Conservation (phyloP, 2,113 vertebrate genomes). For the Chloroceryle aenea region DNA sequence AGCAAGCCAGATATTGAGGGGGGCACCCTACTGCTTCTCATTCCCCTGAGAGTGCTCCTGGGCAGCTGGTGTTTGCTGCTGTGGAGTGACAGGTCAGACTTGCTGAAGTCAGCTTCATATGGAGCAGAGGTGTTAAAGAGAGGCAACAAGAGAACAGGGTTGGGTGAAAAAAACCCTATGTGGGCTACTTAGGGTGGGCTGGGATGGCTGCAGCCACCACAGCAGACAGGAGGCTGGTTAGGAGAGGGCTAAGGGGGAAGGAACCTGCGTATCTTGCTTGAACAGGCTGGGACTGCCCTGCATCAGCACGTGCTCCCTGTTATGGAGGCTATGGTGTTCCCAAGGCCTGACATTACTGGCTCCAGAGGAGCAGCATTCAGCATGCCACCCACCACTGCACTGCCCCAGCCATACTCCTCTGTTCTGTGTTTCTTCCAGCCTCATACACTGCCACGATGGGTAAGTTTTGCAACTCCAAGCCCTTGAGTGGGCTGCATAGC, state of each 20-base stretch:
- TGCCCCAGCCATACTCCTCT: background rate
- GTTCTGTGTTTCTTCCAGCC: background rate
- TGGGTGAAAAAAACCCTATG: background rate
- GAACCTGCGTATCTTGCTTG: background rate
- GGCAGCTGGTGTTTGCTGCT: background rate
- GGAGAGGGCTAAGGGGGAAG: background rate
- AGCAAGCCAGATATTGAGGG: background rate
- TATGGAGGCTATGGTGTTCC: rapidly evolving
- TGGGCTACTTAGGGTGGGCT: background rate
- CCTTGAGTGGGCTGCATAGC: rapidly evolving
- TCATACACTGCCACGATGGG: rapidly evolving
- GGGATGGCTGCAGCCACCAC: background rate
- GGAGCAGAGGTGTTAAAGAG: background rate
- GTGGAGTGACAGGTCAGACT: rapidly evolving
- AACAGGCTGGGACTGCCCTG: background rate
- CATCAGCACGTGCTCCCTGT: background rate
- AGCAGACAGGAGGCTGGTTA: background rate
- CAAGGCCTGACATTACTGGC: background rate
- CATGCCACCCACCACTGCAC: background rate
- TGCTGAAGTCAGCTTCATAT: rapidly evolving
- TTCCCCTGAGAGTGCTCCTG: rapidly evolving
- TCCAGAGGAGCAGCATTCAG: background rate
- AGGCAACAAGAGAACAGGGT: background rate
- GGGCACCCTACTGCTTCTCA: background rate
- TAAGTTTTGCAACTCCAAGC: background rate